Evolutionary conservation across 2,888 invertebrate genomes (phyloP).

Genomic region (Idaea dimidiata): DNA sequence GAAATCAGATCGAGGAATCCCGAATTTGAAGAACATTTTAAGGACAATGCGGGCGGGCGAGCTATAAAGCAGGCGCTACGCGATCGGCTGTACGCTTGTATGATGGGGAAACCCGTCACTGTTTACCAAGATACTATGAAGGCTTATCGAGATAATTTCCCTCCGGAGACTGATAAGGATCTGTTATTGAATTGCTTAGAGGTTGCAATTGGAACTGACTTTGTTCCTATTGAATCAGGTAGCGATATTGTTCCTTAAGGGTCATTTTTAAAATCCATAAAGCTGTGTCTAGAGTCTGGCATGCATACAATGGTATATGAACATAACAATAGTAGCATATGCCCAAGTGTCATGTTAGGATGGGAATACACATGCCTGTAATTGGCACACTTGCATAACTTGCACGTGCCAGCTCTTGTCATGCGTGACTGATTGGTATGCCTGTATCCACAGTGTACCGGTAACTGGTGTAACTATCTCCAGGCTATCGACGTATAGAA

Average conservation of each 20-base stretch:
- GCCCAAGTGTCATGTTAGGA: too few relatives aligned
- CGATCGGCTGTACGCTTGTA: conserved; percentile 50
- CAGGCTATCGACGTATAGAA: too few relatives aligned
- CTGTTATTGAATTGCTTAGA: conserved; percentile 41
- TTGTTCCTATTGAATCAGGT: conserved; percentile 21
- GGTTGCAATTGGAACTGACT: conserved; percentile 1
- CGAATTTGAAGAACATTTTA: conserved; percentile 7
- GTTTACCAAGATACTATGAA: conserved; percentile 35
- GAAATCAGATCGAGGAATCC: conserved; percentile 35
- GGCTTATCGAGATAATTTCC: conserved; percentile 49
- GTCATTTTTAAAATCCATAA: not conserved
- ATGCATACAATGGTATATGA: not conserved
- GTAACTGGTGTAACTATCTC: too few relatives aligned
- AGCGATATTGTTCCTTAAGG: conserved; percentile 14
- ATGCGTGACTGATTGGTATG: too few relatives aligned
- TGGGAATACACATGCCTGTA: too few relatives aligned
- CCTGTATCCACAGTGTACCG: too few relatives aligned
- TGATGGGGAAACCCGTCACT: conserved; percentile 53
- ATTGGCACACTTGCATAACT: too few relatives aligned
- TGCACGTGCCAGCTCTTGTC: too few relatives aligned
- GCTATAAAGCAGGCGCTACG: conserved; percentile 56
- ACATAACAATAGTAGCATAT: not conserved
- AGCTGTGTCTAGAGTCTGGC: conserved; percentile 1
- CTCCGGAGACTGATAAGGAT: conserved; percentile 46
- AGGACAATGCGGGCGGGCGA: conserved; percentile 25